Evolutionary conservation across 1,140 invertebrate species (phyloP), one percentile per base, ranked within the genome.

Genomic region (Lepidurus arcticus): DNA sequence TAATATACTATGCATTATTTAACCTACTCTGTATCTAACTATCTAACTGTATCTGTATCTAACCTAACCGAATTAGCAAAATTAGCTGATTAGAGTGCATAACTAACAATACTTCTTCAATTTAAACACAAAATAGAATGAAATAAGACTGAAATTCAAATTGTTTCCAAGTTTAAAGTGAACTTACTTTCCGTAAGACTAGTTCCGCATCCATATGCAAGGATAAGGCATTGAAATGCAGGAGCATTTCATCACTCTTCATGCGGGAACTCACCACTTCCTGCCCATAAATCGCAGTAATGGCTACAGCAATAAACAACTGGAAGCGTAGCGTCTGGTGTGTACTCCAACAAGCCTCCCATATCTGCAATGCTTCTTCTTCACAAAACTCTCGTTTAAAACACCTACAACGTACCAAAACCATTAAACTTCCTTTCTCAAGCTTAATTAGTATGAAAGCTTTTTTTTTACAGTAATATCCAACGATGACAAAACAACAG

Each of bases 201-300:
- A 97, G 85, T 65, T 92, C 90, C 0, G 94, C 95, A 84, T 97
- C 94, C 96, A 98, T 98, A 83, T 97, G 96, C 92, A 96, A 96
- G 34, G 95, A 94, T 45, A 98, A 86, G 16, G 94, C 96, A 83
- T 94, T 96, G 84, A 98, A 98, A 85, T 97, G 93, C 21, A 97
- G 85, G 26, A 98, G 85, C 91, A 97, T 97, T 85, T 98, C 95
- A 84, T 98, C 95, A 21, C 94, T 92, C 80, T 93, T 90, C 8
- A 97, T 86, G 81, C 93, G 90, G 85, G 97, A 94, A 16, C 93
- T 91, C 80, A 97, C 92, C 44, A 97, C 93, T 82, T 89, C 88
- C 82, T 95, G 93, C 16, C 94, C 94, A 83, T 97, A 98, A 76
- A 97, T 92, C 74, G 92, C 91, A 75, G 97, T 92, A 81, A 97